These are phyloP conservation scores for Solea senegalensis DNA, from an alignment of 2,113 vertebrate species.

Conservation along the genomic window DNA sequence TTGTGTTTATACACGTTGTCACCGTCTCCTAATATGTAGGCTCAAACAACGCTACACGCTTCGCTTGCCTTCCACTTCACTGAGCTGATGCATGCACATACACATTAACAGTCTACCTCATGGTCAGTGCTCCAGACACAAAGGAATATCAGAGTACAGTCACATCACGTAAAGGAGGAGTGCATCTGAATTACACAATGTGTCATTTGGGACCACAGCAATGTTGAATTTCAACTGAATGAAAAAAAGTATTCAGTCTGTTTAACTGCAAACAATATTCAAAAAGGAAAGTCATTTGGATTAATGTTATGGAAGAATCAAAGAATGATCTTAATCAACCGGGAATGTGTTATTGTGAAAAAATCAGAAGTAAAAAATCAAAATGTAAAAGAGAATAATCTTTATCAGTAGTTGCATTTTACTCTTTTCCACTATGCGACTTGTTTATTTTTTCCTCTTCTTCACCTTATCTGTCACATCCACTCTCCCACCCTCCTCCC, in stretches of 20 bases:
- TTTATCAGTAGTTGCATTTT: not conserved
- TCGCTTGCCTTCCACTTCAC: conserved; percentile 40
- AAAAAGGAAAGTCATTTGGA: not conserved
- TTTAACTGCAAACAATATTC: not conserved
- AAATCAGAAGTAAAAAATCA: not conserved
- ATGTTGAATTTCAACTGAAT: not conserved
- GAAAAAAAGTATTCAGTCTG: not conserved
- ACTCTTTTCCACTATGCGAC: not conserved
- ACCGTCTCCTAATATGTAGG: not conserved
- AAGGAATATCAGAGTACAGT: conserved; percentile 29
- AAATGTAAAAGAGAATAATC: not conserved
- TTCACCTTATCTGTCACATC: conserved; percentile 29
- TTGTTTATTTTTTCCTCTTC: conserved; percentile 1
- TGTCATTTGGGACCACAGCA: not conserved
- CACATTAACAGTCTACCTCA: not conserved
- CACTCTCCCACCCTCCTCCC: not conserved
- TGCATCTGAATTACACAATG: not conserved
- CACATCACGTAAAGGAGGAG: not conserved
- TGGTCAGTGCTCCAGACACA: conserved; percentile 44
- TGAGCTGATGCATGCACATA: conserved; percentile 8
- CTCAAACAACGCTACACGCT: conserved; percentile 20
- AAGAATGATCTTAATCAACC: not conserved
- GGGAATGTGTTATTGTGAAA: not conserved
- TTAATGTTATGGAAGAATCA: not conserved
- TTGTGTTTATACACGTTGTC: no score